Conservation (phyloP, 2,888 invertebrate species). For the Erynnis tages region DNA sequence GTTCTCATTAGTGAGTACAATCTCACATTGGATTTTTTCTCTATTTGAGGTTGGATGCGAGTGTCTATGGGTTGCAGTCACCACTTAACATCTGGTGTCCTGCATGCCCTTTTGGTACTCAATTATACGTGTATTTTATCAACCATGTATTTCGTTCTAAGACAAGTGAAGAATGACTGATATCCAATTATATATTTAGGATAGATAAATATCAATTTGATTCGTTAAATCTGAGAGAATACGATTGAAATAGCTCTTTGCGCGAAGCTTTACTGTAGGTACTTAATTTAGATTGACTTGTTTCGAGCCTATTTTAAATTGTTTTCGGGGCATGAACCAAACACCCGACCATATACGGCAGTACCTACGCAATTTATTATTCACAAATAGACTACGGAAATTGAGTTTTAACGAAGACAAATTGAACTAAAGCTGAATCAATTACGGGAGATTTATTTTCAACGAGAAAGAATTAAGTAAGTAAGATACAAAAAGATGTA, state of each 20-base stretch:
- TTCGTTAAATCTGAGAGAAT: not conserved
- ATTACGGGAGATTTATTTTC: conserved; percentile 78
- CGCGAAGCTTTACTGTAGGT: conserved; percentile 38
- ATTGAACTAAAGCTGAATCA: conserved; percentile 79
- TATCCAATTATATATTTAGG: too few species aligned
- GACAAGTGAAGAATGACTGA: too few species aligned
- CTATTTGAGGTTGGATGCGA: too few species aligned
- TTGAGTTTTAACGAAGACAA: conserved; percentile 80
- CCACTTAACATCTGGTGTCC: too few species aligned
- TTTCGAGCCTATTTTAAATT: conserved; percentile 54
- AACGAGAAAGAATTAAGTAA: conserved; percentile 74
- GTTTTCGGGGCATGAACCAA: conserved; percentile 39
- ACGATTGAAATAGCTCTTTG: conserved; percentile 3
- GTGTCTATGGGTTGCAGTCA: too few species aligned
- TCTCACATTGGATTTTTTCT: too few species aligned
- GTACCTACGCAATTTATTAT: conserved; percentile 68
- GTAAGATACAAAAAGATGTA: conserved; percentile 66
- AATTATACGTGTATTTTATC: too few species aligned
- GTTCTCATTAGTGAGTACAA: too few species aligned
- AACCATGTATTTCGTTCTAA: too few species aligned
- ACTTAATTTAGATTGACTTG: conserved; percentile 75
- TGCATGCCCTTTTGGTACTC: too few species aligned
- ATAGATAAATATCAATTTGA: not conserved
- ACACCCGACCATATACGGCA: conserved; percentile 26
- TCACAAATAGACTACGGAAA: conserved; percentile 77